Evolutionary conservation across 2,113 vertebrate species (phyloP).

Genomic region (Raphicerus campestris): DNA sequence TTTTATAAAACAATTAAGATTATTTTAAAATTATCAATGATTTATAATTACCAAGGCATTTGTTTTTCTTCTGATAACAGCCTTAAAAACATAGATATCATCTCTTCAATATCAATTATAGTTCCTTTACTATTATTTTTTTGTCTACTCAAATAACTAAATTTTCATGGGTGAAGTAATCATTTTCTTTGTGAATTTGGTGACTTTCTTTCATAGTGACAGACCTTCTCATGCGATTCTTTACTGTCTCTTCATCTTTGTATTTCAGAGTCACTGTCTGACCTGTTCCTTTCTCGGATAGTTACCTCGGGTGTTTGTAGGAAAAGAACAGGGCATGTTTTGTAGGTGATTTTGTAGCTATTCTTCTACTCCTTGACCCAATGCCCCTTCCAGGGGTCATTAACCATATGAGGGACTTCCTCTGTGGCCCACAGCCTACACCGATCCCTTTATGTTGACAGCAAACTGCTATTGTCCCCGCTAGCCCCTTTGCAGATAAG

Average conservation of each 20-base stretch:
- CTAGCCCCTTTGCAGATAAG: not conserved
- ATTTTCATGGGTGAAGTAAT: not conserved
- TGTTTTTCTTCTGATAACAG: not conserved
- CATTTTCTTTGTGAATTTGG: not conserved
- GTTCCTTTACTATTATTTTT: not conserved
- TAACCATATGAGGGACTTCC: not conserved
- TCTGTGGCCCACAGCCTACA: not conserved
- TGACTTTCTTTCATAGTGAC: not conserved
- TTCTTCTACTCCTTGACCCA: not conserved
- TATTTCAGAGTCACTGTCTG: not conserved
- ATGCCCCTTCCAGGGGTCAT: not conserved
- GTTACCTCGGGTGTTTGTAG: not conserved
- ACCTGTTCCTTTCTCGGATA: not conserved
- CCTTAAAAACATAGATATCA: not conserved
- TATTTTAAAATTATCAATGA: not conserved
- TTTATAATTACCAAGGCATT: conserved; percentile 3
- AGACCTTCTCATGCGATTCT: not conserved
- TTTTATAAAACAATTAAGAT: not conserved
- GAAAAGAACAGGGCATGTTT: not conserved
- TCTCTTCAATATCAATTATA: not conserved
- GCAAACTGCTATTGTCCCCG: not conserved
- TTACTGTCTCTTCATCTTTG: not conserved
- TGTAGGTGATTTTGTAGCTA: not conserved
- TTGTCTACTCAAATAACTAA: not conserved
- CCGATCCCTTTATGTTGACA: not conserved